Evolutionary conservation across 2,888 invertebrate genomes (phyloP).

Genomic region (Perithous albicinctus): DNA sequence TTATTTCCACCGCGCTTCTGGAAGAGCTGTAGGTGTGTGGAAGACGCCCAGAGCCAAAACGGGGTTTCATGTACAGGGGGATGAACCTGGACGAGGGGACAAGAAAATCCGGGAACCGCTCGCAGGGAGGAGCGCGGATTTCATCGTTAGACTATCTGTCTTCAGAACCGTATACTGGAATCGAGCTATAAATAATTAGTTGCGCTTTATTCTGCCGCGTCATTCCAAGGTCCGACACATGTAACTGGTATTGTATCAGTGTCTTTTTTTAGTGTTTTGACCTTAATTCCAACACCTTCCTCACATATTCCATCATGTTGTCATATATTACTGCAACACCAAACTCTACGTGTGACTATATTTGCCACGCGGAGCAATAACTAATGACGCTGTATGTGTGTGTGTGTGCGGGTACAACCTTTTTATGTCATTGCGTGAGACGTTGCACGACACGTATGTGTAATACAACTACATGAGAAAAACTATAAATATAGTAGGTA

Average conservation of each 20-base stretch:
- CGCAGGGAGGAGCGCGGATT: neutral
- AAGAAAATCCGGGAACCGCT: neutral
- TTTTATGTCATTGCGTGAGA: slow-evolving; percentile 8
- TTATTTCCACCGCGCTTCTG: slow-evolving; percentile 49
- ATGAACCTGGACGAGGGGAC: slow-evolving; percentile 19
- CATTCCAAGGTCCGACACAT: neutral
- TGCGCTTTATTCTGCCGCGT: neutral
- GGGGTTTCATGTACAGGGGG: slow-evolving; percentile 33
- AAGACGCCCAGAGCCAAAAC: slow-evolving; percentile 10
- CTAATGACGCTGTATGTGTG: slow-evolving; percentile 21
- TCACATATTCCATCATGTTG: neutral
- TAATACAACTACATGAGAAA: neutral
- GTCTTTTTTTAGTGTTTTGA: neutral
- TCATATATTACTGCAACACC: neutral
- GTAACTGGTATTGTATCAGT: neutral
- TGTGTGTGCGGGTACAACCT: too few relatives aligned
- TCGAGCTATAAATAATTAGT: slow-evolving; percentile 8
- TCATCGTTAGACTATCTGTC: slow-evolving; percentile 37
- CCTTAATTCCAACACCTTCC: too few relatives aligned
- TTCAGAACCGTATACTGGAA: slow-evolving; percentile 17
- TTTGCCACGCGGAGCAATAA: slow-evolving; percentile 26
- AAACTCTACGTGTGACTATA: slow-evolving; percentile 23
- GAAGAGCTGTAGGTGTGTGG: slow-evolving; percentile 23
- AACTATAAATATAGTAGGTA: neutral
- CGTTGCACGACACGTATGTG: neutral